Conservation (phyloP, 2,888 invertebrate species). For the Parnassius apollo region DNA sequence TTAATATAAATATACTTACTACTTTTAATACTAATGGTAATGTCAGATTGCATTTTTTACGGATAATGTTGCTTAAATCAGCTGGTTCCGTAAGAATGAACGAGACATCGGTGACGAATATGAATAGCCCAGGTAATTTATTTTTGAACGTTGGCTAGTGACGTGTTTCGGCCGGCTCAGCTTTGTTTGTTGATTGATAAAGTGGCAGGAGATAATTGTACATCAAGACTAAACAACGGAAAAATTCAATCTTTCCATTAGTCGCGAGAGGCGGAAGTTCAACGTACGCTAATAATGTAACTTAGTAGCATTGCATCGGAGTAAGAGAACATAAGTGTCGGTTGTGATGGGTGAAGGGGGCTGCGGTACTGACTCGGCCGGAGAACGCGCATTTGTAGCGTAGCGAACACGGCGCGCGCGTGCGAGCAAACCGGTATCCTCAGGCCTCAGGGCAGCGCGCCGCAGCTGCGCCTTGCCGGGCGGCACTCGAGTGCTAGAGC, state of each 20-base stretch:
- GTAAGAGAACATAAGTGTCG: not conserved
- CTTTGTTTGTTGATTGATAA: conserved; percentile 12
- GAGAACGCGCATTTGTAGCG: not conserved
- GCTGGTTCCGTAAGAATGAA: no score
- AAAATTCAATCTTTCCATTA: conserved; percentile 28
- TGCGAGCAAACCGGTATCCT: not conserved
- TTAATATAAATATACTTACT: no score
- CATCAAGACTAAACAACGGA: conserved; percentile 23
- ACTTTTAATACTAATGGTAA: no score
- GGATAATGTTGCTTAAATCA: no score
- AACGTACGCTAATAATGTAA: conserved; percentile 29
- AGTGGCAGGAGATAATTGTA: conserved; percentile 14
- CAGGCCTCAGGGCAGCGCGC: not conserved
- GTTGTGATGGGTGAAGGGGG: not conserved
- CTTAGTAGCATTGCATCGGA: conserved; percentile 2
- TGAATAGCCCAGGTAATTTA: no score
- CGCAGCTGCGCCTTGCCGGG: not conserved
- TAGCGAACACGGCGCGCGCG: no score
- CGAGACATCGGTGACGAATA: no score
- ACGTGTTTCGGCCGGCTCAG: not conserved
- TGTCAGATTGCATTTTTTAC: no score
- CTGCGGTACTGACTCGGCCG: not conserved
- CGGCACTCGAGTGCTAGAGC: not conserved
- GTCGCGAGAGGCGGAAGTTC: conserved; percentile 34
- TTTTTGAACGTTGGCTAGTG: not conserved